Evolutionary conservation across 1,140 invertebrate genomes (phyloP), one percentile per base, ranked within the genome.

Genomic region (Proctacanthus coquilletti): DNA sequence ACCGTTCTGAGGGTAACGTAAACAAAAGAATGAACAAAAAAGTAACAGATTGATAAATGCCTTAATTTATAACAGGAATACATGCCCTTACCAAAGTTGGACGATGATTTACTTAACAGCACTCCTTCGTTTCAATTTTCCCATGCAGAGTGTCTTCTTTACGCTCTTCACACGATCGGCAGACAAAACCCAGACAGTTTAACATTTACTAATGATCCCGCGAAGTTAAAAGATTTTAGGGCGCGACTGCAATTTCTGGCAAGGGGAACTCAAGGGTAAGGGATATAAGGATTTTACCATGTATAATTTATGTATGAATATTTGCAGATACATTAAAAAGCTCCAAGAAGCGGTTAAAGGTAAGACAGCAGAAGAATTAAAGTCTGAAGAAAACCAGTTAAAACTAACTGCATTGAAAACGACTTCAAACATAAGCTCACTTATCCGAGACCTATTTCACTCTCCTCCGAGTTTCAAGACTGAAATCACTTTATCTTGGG

Each of bases 391-490:
- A 65, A 81, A 88, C 61, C 84, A 88, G 61, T 68, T 88, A 2
- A 85, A 87, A 63, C 66, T 88, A 36, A 75, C 82, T 21, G 86
- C 86, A 11, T 61, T 92, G 5, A 89, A 87, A 57, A 87, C 84
- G 8, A 89, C 85, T 18, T 83, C 83, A 32, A 96, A 96, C 56
- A 94, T 97, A 34, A 93, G 89, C 53, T 74, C 77, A 0, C 67
- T 97, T 13, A 93, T 97, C 35, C 85, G 89, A 57, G 93, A 97
- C 65, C 65, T 96, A 37, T 95, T 96, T 61, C 86, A 94, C 55
- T 81, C 77, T 42, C 89, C 91, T 23, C 93, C 93, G 3, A 80
- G 80, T 45, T 95, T 88, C 58, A 96, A 94, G 56, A 81, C 80
- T 45, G 66, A 70, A 33, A 72, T 96, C 44, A 74, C 75, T 32